These are phyloP conservation scores for Battus philenor DNA, from an alignment of 1,140 invertebrate genomes.

Conservation along the genomic window DNA sequence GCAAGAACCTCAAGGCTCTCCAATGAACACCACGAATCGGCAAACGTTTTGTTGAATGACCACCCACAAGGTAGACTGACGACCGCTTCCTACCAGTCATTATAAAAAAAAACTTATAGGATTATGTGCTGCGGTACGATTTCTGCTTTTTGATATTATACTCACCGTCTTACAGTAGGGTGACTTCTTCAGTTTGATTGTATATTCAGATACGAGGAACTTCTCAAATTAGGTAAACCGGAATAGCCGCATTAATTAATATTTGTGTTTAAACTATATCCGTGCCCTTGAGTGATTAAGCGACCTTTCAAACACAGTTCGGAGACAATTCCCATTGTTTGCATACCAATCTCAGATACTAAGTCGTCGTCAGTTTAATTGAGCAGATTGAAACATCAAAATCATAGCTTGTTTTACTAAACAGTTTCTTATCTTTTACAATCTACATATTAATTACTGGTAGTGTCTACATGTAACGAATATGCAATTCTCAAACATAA, in stretches of 20 bases:
- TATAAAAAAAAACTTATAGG: too few relatives aligned
- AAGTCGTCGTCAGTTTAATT: conserved; percentile 23
- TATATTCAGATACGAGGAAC: conserved; percentile 67
- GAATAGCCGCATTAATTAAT: conserved; percentile 71
- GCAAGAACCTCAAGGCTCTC: too few relatives aligned
- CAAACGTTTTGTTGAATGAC: too few relatives aligned
- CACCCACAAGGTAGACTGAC: too few relatives aligned
- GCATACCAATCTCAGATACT: conserved; percentile 32
- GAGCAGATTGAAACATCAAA: conserved; percentile 26
- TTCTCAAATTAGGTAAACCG: conserved; percentile 69
- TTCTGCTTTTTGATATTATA: conserved; percentile 7
- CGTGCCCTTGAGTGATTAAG: conserved; percentile 59
- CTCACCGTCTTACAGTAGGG: conserved; percentile 11
- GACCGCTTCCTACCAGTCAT: too few relatives aligned
- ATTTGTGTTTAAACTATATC: conserved; percentile 69
- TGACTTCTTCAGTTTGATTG: conserved; percentile 62
- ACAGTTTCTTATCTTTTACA: too few relatives aligned
- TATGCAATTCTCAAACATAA: too few relatives aligned
- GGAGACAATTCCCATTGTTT: conserved; percentile 46
- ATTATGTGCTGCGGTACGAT: too few relatives aligned
- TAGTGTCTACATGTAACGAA: too few relatives aligned
- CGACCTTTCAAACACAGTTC: conserved; percentile 53
- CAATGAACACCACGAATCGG: too few relatives aligned
- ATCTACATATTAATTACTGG: too few relatives aligned
- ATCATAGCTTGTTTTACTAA: conserved; percentile 6